Base-by-base conservation (phyloP, 2,797 vertebrate species). In the Danionella dracula region DNA sequence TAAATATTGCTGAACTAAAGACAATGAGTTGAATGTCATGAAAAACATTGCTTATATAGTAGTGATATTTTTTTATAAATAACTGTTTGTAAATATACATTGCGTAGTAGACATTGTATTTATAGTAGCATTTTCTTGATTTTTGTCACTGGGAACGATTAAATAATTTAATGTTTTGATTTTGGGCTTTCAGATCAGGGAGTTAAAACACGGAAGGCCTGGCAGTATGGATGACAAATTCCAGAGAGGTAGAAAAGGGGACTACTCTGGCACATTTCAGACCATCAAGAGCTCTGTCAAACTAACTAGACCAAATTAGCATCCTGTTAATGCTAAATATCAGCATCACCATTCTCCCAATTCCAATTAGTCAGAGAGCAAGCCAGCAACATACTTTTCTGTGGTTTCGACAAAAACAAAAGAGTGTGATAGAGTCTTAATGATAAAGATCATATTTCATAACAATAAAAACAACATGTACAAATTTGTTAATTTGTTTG, bases 171-270 rank as follows among this genome's bases (percentile, higher is more conserved):
- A 64, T 55, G 23, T 70, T 35, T 64, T 50, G 27, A 76, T 70
- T 68, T 78, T 55, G 68, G 62, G 53, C 61, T 76, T 75, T 67
- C 79, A 73, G 71, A 61, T 60, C 66, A 65, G 2, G 27, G 31
- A 17, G 69, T 74, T 78, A 54, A 63, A 61, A 53, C 68, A 72
- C 60, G 41, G 51, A 62, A 70, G 62, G 64, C 65, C 72, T 78
- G 74, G 79, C 75, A 62, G 46, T 45, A 32, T 10, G 9, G 32
- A 77, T 72, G 73, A 79, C 75, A 81, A 78, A 79, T 81, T 81
- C 63, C 74, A 64, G 62, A 13, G 29, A 69, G 75, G 75, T 71
- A 64, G 58, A 75, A 62, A 45, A 68, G 67, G 60, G 63, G 62
- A 65, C 48, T n/a, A 27, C 10, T 49, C 59, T 58, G 62, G 57